Evolutionary conservation across 2,113 vertebrate genomes (phyloP), one percentile per base, ranked within the genome.

Genomic region (Arizona elegans): DNA sequence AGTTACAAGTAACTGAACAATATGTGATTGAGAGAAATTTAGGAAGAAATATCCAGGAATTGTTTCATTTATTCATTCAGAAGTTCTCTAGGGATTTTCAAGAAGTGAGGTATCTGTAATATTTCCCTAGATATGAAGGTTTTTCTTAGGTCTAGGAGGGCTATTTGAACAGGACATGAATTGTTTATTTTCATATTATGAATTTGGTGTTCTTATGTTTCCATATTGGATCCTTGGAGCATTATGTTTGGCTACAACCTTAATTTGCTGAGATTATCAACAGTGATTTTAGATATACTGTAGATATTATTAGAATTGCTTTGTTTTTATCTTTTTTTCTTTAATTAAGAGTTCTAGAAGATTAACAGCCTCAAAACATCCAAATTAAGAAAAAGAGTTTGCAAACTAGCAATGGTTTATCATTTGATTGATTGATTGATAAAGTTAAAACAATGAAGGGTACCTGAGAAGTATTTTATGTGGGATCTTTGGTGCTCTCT

Each of bases 11-110:
- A 91, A 21, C 81, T 47, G 52, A 92, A 88, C 8, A 43, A 3
- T 47, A 85, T 33, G 26, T 50, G 38, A 24, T 11, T 50, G 55
- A 23, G 38, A 15, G 1, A 92, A 19, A 62, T 47, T 17, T 53
- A 94, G 89, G 54, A 85, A 94, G 94, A 54, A 94, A 90, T 70
- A 95, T 90, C 93, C 96, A 86, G 56, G 91, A 96, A 94, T 92
- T 0, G 93, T 52, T 96, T 96, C 92, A 19, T 26, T 90, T 95
- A 70, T 92, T 94, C 94, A 96, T 93, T 90, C 94, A 90, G 55
- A 95, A 95, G 94, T 96, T 95, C 62, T 95, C 62, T 59, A 0
- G 90, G 93, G 94, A 91, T 95, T 96, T 94, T 95, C 59, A 91
- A 95, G 21, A 93, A 94, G 21, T 0, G 0, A 85, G 94, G 87